Evolutionary conservation across 2,113 vertebrate genomes (phyloP).

Genomic region (Megaceryle maxima): DNA sequence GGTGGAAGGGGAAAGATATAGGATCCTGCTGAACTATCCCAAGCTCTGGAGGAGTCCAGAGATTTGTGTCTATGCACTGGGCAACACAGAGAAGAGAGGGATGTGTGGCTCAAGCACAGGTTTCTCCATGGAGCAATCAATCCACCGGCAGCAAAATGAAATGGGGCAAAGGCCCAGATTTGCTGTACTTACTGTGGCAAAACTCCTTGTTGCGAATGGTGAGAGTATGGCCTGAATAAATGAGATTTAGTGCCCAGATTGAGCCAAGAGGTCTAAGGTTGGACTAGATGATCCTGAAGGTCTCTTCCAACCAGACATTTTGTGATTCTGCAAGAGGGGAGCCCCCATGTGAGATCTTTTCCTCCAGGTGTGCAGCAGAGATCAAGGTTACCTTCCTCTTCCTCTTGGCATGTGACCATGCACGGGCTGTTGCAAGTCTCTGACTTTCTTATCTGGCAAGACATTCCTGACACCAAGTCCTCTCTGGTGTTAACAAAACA

Average conservation of each 20-base stretch:
- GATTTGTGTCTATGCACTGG: neutral
- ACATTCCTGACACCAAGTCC: neutral
- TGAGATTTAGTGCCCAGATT: neutral
- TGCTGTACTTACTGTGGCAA: neutral
- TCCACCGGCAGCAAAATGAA: rapidly evolving
- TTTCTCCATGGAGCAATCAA: neutral
- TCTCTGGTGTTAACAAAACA: rapidly evolving
- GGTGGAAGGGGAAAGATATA: neutral
- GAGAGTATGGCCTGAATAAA: neutral
- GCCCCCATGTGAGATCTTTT: neutral
- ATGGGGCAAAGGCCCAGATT: neutral
- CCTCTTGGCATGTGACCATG: rapidly evolving
- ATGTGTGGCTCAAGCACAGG: rapidly evolving
- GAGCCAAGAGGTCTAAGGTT: neutral
- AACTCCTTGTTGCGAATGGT: rapidly evolving
- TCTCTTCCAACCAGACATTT: too few species aligned
- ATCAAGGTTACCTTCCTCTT: neutral
- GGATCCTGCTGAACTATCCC: neutral
- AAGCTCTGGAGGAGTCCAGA: neutral
- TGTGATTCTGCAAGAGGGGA: neutral
- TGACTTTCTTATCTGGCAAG: neutral
- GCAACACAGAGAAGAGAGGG: neutral
- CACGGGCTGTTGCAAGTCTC: neutral
- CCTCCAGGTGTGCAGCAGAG: neutral
- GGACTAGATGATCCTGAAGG: too few species aligned